These are phyloP conservation scores for Ibidorhyncha struthersii DNA, from an alignment of 2,113 vertebrate species.

Conservation along the genomic window DNA sequence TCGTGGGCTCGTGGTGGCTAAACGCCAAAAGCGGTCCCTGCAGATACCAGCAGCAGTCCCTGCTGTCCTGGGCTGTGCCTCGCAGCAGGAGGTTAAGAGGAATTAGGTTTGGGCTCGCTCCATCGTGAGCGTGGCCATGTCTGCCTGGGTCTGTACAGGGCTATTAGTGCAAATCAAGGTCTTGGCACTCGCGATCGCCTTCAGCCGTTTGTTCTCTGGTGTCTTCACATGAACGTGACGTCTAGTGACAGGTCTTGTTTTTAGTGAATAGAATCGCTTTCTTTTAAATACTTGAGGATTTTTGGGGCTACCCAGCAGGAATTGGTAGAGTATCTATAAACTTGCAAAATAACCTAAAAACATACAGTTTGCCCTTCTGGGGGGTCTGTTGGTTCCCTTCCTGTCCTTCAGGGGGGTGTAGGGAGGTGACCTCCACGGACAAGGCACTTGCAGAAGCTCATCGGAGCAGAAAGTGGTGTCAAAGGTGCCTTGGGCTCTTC, in stretches of 20 bases:
- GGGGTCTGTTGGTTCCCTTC: neutral
- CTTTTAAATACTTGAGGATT: neutral
- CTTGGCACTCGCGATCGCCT: neutral
- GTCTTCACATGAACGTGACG: neutral
- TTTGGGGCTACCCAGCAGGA: neutral
- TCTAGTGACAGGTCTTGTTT: neutral
- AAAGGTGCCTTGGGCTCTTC: neutral
- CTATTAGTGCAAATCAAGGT: neutral
- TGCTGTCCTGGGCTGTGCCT: neutral
- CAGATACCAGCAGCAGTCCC: neutral
- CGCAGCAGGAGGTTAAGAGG: neutral
- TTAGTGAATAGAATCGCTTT: neutral
- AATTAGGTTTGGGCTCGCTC: neutral
- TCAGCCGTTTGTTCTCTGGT: neutral
- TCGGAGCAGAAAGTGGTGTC: neutral
- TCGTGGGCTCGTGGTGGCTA: neutral
- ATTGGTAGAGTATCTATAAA: neutral
- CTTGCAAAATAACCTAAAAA: neutral
- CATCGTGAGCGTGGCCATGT: accelerated
- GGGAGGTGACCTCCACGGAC: neutral
- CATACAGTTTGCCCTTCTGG: neutral
- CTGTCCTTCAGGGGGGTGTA: neutral
- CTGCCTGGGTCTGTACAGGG: neutral
- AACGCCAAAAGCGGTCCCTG: neutral
- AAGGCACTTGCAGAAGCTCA: neutral